Percentiles rank a stretch among this genome's conserved stretches.
phyloP scores from a whole-genome alignment of 2,113 vertebrate species.

The Mormyrus lacerda region DNA sequence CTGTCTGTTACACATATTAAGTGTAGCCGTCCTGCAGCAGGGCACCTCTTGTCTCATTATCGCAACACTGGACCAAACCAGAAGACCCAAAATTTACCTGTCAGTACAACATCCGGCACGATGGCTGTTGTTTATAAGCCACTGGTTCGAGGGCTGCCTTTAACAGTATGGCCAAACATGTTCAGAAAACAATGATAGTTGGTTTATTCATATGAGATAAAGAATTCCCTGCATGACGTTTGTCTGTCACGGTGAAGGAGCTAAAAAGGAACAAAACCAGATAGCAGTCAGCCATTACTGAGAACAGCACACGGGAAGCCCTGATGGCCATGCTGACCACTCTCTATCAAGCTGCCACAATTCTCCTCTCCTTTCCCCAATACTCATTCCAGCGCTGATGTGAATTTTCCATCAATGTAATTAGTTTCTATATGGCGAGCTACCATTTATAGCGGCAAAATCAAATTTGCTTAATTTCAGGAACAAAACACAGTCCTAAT shows the following conservation, averaged over 20 bases:
- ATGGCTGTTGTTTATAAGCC: neutral
- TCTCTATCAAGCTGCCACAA: slow-evolving; percentile 9
- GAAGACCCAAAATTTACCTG: neutral
- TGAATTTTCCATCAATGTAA: slow-evolving; percentile 34
- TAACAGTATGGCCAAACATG: neutral
- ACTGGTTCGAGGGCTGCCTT: neutral
- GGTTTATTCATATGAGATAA: neutral
- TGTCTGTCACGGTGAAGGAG: neutral
- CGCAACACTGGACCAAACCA: neutral
- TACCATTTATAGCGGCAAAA: slow-evolving; percentile 29
- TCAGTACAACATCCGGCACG: neutral
- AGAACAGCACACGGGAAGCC: neutral
- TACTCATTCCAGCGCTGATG: slow-evolving; percentile 27
- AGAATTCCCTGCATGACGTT: neutral
- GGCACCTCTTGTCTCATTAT: neutral
- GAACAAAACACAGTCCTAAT: slow-evolving; percentile 35
- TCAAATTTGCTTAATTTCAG: slow-evolving; percentile 38
- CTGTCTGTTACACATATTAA: neutral
- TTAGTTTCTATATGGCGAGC: slow-evolving; percentile 35
- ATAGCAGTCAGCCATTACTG: neutral
- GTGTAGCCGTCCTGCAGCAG: neutral
- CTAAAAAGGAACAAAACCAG: neutral
- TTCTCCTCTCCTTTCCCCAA: slow-evolving; percentile 6
- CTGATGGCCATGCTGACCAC: neutral
- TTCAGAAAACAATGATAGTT: neutral